Evolutionary conservation across 2,888 invertebrate species (phyloP).

Genomic region (Pachliopta kotzebuea): DNA sequence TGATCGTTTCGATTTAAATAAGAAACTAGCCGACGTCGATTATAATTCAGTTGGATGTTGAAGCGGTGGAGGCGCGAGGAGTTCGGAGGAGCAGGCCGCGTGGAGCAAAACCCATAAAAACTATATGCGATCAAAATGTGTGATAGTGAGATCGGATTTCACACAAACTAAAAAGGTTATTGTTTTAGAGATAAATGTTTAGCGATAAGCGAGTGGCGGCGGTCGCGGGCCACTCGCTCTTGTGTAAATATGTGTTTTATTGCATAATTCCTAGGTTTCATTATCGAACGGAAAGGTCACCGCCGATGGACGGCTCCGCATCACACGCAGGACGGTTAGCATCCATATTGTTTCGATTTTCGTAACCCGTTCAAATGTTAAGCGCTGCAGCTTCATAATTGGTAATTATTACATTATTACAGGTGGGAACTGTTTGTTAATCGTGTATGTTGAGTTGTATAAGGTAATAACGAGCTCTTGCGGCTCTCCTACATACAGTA

Average conservation of each 20-base stretch:
- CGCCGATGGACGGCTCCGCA: conserved; percentile 22
- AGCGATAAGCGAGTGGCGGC: conserved; percentile 36
- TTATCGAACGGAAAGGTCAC: conserved; percentile 40
- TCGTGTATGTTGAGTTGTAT: conserved; percentile 2
- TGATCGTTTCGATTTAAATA: conserved; percentile 14
- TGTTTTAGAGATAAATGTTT: conserved; percentile 46
- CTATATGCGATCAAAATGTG: conserved; percentile 40
- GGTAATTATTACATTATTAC: conserved; percentile 13
- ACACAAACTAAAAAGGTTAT: conserved; percentile 48
- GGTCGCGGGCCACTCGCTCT: conserved; percentile 34
- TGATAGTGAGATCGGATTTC: conserved; percentile 42
- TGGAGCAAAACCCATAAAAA: conserved; percentile 42
- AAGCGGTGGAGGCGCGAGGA: conserved; percentile 11
- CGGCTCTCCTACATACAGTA: not conserved
- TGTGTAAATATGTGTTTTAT: conserved; percentile 50
- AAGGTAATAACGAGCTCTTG: conserved; percentile 4
- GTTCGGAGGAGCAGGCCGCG: conserved; percentile 32
- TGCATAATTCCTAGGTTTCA: conserved; percentile 42
- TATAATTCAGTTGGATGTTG: not conserved
- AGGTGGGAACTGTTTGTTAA: conserved; percentile 8
- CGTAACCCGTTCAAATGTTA: conserved; percentile 24
- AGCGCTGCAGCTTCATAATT: conserved; percentile 15
- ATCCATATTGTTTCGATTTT: conserved; percentile 26
- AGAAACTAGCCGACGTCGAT: conserved; percentile 9
- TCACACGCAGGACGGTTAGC: conserved; percentile 6